Percentiles rank a stretch among this genome's conserved stretches.
These are phyloP conservation scores for Cheilosia vulpina DNA, from an alignment of 2,888 invertebrate species.

Conservation along the genomic window DNA sequence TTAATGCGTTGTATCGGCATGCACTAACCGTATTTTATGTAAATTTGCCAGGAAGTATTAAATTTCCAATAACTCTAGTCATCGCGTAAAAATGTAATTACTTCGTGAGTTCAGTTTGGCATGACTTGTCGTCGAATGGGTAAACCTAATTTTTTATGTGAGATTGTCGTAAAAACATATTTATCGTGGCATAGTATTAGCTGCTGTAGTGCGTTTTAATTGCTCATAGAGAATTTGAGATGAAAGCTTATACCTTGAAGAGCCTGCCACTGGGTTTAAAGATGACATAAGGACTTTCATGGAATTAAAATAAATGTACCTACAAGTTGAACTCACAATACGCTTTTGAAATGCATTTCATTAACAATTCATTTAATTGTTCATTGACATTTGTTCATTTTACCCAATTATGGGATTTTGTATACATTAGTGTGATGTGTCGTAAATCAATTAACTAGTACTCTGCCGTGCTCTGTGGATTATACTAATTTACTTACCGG, in stretches of 20 bases:
- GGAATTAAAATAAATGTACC: too few species aligned
- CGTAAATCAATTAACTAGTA: constrained; percentile 19
- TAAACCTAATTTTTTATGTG: constrained; percentile 7
- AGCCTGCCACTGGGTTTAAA: too few species aligned
- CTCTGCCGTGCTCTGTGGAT: constrained; percentile 22
- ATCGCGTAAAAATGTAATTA: constrained; percentile 19
- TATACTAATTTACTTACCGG: constrained; percentile 56
- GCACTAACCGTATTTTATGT: background rate
- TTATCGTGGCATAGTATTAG: background rate
- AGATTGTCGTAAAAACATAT: background rate
- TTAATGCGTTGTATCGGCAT: background rate
- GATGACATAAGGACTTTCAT: too few species aligned
- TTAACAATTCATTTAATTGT: too few species aligned
- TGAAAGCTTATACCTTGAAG: too few species aligned
- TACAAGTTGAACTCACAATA: too few species aligned
- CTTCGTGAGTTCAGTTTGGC: background rate
- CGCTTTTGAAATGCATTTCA: too few species aligned
- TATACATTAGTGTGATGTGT: background rate
- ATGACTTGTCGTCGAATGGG: constrained; percentile 17
- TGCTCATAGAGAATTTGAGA: too few species aligned
- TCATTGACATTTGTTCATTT: too few species aligned
- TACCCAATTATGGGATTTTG: too few species aligned
- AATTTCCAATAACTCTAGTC: constrained; percentile 8
- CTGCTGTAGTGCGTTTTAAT: too few species aligned
- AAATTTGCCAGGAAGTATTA: constrained; percentile 1